These are phyloP conservation scores for Antennarius striatus DNA, from an alignment of 2,113 vertebrate genomes.

Conservation along the genomic window DNA sequence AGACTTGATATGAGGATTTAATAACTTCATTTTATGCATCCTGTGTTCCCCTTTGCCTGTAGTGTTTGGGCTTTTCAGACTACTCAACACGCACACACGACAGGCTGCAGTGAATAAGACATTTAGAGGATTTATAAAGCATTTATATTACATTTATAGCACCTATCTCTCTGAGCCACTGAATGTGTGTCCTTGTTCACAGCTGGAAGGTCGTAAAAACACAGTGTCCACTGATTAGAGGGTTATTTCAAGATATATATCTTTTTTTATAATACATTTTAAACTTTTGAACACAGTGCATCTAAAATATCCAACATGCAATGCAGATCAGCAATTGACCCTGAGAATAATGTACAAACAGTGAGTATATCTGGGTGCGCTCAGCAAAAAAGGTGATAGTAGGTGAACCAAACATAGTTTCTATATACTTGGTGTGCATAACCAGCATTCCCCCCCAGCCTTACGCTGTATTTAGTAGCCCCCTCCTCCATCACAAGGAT, in stretches of 20 bases:
- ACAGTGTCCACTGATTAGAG: slow-evolving; percentile 17
- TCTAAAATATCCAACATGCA: slow-evolving; percentile 15
- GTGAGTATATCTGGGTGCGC: slow-evolving; percentile 8
- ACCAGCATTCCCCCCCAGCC: slow-evolving; percentile 58
- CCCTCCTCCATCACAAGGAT: slow-evolving; percentile 53
- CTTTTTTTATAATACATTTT: slow-evolving; percentile 22
- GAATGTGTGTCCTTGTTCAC: slow-evolving; percentile 27
- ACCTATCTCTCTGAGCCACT: slow-evolving; percentile 35
- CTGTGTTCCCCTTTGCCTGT: background rate
- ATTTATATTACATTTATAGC: slow-evolving; percentile 50
- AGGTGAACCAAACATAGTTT: slow-evolving; percentile 47
- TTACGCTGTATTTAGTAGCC: slow-evolving; percentile 70
- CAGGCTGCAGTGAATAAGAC: slow-evolving; percentile 52
- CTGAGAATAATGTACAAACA: slow-evolving; percentile 10
- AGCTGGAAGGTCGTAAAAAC: slow-evolving; percentile 35
- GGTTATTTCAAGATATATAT: slow-evolving; percentile 39
- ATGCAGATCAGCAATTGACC: background rate
- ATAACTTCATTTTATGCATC: background rate
- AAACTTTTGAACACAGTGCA: background rate
- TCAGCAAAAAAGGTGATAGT: slow-evolving; percentile 35
- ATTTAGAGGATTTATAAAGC: background rate
- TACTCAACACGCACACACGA: slow-evolving; percentile 12
- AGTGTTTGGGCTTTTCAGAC: slow-evolving; percentile 1
- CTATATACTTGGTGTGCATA: slow-evolving; percentile 60
- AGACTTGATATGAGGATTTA: background rate